Evolutionary conservation across 2,797 vertebrate species (phyloP).

Genomic region (Malacoctenus gilli): DNA sequence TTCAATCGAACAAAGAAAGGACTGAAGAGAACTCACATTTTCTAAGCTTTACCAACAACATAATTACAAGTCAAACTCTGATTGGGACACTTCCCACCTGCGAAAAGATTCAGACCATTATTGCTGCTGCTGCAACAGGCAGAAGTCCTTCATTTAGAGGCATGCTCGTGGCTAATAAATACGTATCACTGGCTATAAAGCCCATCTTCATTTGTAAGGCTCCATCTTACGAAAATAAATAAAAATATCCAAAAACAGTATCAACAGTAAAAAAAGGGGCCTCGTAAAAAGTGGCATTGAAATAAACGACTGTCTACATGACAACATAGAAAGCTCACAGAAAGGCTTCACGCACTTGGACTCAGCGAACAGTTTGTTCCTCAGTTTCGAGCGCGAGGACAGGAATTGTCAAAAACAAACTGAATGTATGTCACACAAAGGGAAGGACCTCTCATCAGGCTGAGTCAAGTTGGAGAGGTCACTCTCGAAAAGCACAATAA

Average conservation of each 20-base stretch:
- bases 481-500: too few relatives aligned
- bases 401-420: too few relatives aligned
- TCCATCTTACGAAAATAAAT: conserved; percentile 59
- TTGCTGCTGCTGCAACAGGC: conserved; percentile 37
- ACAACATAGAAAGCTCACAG: conserved; percentile 25
- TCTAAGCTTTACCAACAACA: conserved; percentile 22
- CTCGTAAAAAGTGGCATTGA: conserved; percentile 46
- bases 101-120: conserved; percentile 21
- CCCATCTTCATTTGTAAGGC: conserved; percentile 14
- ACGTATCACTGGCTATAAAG: conserved; percentile 28
- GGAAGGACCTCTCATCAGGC: too few relatives aligned
- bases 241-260: conserved; percentile 55
- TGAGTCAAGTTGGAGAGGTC: too few relatives aligned
- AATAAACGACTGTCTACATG: conserved; percentile 23
- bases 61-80: conserved; percentile 50
- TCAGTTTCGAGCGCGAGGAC: conserved; percentile 7
- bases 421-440: too few relatives aligned
- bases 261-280: conserved; percentile 37
- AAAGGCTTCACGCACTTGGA: conserved; percentile 12
- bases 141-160: conserved; percentile 16
- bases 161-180: conserved; percentile 26
- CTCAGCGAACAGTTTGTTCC: not conserved
- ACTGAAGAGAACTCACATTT: conserved; percentile 41
- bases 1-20: conserved; percentile 25
- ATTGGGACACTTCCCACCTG: too few relatives aligned